These are phyloP conservation scores for Epizoanthus rinbou DNA, from an alignment of 92 coral and sea anemone species.

Conservation along the genomic window DNA sequence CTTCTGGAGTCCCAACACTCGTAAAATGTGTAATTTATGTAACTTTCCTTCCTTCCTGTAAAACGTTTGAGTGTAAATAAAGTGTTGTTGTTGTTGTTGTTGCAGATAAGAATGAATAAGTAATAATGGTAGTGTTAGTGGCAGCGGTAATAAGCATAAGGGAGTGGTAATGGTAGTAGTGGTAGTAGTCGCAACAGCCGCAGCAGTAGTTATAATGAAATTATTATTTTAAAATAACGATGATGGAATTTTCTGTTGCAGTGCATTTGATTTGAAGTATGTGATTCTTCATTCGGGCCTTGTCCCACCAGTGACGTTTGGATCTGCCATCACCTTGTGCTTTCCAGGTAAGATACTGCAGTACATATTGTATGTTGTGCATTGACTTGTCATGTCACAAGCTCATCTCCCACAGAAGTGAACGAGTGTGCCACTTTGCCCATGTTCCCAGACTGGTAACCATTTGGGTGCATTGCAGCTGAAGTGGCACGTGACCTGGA, in stretches of 20 bases:
- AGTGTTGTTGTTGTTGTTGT: no score
- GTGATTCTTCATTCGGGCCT: constrained; percentile 89
- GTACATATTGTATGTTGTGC: neutral
- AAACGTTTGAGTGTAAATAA: no score
- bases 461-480: no score
- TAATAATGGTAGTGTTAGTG: neutral
- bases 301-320: constrained; percentile 80
- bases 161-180: neutral
- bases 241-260: constrained; percentile 11
- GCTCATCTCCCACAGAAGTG: neutral
- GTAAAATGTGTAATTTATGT: no score
- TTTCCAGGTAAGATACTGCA: constrained; percentile 70
- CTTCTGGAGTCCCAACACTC: no score
- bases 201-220: neutral
- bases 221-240: neutral
- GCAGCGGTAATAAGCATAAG: neutral
- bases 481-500: no score
- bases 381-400: neutral
- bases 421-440: neutral
- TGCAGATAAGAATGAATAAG: neutral
- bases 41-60: no score
- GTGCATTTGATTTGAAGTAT: constrained; percentile 94
- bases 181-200: neutral
- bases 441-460: no score
- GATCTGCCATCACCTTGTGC: constrained; percentile 73